phyloP scores from a whole-genome alignment of 2,888 invertebrate species.

The Athrips mouffetella region DNA sequence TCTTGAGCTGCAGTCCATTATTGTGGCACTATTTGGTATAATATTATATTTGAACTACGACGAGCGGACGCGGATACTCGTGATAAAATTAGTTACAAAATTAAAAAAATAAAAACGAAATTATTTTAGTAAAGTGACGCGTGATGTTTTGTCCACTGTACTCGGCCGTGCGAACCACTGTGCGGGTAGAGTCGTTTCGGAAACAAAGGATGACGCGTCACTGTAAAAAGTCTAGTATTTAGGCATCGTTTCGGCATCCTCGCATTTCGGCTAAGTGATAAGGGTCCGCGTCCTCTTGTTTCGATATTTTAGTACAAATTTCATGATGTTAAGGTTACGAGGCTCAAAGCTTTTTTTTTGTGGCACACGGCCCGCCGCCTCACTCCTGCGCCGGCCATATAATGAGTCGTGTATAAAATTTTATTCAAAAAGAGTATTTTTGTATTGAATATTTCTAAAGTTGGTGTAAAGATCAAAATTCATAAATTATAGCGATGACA shows the following conservation, averaged over 20 bases:
- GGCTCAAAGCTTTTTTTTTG: slow-evolving; percentile 78
- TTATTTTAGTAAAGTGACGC: slow-evolving; percentile 59
- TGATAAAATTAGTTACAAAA: slow-evolving; percentile 75
- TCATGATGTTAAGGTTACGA: slow-evolving; percentile 77
- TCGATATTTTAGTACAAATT: slow-evolving; percentile 79
- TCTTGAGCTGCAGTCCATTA: slow-evolving; percentile 55
- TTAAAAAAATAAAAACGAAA: slow-evolving; percentile 65
- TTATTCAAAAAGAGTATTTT: slow-evolving; percentile 80
- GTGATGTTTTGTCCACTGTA: slow-evolving; percentile 33
- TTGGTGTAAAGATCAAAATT: slow-evolving; percentile 80
- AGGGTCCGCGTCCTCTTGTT: slow-evolving; percentile 71
- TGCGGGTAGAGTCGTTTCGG: slow-evolving; percentile 20
- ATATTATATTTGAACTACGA: slow-evolving; percentile 68
- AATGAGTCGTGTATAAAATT: slow-evolving; percentile 77
- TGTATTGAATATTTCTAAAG: slow-evolving; percentile 80
- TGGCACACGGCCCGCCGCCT: slow-evolving; percentile 56
- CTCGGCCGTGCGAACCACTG: slow-evolving; percentile 24
- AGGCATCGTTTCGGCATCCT: slow-evolving; percentile 77
- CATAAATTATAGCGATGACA: slow-evolving; percentile 77
- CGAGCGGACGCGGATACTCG: slow-evolving; percentile 72
- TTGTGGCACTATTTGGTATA: slow-evolving; percentile 61
- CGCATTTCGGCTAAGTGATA: slow-evolving; percentile 78
- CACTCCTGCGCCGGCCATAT: slow-evolving; percentile 50
- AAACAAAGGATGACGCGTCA: neutral
- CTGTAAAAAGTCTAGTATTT: slow-evolving; percentile 60